Evolutionary conservation across 2,888 invertebrate genomes (phyloP), one percentile per base, ranked within the genome.

Genomic region (Oxycera nigricornis): DNA sequence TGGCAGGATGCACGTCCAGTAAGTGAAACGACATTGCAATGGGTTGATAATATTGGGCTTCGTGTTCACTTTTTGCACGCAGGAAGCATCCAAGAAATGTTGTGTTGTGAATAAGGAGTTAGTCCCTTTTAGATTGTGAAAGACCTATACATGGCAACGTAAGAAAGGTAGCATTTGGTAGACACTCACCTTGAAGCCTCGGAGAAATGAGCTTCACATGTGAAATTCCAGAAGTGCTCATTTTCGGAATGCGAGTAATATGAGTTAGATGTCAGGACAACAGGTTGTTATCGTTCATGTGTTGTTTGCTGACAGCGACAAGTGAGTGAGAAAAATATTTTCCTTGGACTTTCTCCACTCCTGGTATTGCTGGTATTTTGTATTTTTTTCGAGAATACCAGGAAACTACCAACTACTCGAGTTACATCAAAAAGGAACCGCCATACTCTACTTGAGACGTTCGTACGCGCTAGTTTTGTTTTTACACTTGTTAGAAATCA

Each of bases 391-490:
- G 68, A 73, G 73, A 78, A 75, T 77, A 76, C 78, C 75, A 74
- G 76, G 78, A 78, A 78, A 78, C 77, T 75, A 75, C 41, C 62
- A 74, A 76, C 61, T 73, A 76, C 78, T 78, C 78, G 72, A 76
- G 75, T 78, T 78, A 76, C 78, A 77, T 75, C 74, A 76, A 75
- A 78, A 78, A 78, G 77, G 73, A n/a, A 57, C 41, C 68, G 68
- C 68, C n/a, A 22, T 22, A 17, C 67, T 26, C 9, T 68, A 17
- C 39, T 52, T 2, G 14, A 30, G 11, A 55, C 20, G 52, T 31
- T 52, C 14, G 50, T 50, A 30, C 52, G 68, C 52, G 52, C 31
- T 41, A 24, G 65, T 52, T 70, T 70, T 70, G 70, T 70, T 70
- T 70, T 55, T 70, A 70, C 70, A 70, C 70, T 70, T 70, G 70